These are phyloP conservation scores for Gymnodraco acuticeps DNA, from an alignment of 2,797 vertebrate genomes.

Conservation along the genomic window DNA sequence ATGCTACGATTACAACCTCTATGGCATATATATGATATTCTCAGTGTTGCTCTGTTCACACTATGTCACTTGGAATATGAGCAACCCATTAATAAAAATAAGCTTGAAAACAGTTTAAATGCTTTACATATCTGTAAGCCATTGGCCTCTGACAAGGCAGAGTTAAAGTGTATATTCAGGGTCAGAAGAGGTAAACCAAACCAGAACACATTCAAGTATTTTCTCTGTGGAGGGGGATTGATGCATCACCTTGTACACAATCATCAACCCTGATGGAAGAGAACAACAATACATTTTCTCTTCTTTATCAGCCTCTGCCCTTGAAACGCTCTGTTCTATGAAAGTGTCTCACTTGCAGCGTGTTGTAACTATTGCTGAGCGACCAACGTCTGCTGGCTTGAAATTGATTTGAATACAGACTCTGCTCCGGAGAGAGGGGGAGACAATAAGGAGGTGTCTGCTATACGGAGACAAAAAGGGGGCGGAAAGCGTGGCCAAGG, in stretches of 20 bases:
- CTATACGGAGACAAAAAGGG: constrained; percentile 51
- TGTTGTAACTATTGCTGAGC: constrained; percentile 46
- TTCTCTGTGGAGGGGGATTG: constrained; percentile 16
- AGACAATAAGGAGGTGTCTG: constrained; percentile 57
- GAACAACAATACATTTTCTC: constrained; percentile 43
- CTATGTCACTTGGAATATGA: neutral
- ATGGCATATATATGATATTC: neutral
- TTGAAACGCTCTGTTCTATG: constrained; percentile 65
- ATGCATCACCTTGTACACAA: constrained; percentile 31
- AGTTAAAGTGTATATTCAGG: constrained; percentile 8
- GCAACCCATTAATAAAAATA: neutral
- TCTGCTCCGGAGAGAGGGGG: constrained; percentile 15
- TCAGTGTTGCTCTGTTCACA: neutral
- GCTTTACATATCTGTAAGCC: constrained; percentile 11
- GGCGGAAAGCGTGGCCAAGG: constrained; percentile 67
- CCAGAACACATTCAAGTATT: constrained; percentile 41
- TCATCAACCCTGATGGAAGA: constrained; percentile 47
- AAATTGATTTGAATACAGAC: constrained; percentile 75
- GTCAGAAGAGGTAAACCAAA: constrained; percentile 7
- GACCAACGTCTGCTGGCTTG: constrained; percentile 48
- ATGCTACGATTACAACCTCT: neutral
- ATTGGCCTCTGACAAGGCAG: constrained; percentile 12
- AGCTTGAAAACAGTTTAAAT: neutral
- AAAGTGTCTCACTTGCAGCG: constrained; percentile 54
- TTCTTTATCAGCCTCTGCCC: constrained; percentile 65